Percentiles rank a stretch among this genome's conserved stretches.
These are phyloP conservation scores for Mus minutoides DNA, from an alignment of 2,797 vertebrate genomes.

Conservation along the genomic window DNA sequence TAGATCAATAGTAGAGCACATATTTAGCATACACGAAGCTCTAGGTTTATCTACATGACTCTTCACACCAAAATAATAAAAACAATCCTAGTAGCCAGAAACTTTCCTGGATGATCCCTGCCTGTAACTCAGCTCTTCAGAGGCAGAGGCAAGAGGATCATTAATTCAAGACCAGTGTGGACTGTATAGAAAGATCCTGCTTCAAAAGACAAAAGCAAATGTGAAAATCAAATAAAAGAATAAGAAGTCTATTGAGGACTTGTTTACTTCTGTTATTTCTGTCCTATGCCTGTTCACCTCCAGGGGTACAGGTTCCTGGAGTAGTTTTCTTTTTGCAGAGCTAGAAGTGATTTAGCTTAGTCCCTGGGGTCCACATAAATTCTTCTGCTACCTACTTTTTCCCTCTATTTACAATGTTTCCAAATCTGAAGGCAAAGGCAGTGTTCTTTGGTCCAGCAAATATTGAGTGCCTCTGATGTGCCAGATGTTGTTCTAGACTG, in stretches of 20 bases:
- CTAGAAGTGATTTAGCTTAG: background rate
- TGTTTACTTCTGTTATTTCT: conserved; percentile 5
- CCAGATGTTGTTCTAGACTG: background rate
- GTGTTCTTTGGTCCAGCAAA: conserved; percentile 26
- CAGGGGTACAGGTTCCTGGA: background rate
- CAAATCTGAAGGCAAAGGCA: conserved; percentile 1
- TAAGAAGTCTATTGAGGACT: background rate
- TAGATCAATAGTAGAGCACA: background rate
- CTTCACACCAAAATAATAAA: background rate
- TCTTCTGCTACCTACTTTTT: background rate
- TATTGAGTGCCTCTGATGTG: background rate
- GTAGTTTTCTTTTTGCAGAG: background rate
- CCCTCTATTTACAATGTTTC: background rate
- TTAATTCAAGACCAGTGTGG: background rate
- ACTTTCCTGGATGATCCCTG: no score
- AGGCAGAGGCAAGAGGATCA: background rate
- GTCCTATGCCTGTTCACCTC: background rate
- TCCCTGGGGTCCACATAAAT: background rate
- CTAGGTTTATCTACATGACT: background rate
- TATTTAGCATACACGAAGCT: background rate
- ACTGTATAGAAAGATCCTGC: background rate
- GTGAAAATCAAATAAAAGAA: background rate
- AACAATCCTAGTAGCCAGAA: background rate
- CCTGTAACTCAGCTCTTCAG: background rate
- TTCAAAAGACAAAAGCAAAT: background rate